Evolutionary conservation across 2,113 vertebrate species (phyloP).

Genomic region (Dendropsophus ebraccatus): DNA sequence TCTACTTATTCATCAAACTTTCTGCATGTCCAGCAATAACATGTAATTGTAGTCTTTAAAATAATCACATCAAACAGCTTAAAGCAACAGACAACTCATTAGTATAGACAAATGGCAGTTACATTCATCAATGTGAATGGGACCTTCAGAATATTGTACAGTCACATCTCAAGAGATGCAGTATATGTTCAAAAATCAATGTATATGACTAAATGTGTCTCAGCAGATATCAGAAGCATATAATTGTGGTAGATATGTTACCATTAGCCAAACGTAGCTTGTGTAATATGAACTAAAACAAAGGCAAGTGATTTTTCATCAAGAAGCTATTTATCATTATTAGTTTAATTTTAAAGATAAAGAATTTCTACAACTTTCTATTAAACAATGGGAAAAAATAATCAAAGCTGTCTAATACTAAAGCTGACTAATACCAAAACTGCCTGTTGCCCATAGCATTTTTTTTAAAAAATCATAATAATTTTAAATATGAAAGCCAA

Average conservation of each 20-base stretch:
- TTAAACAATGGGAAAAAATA: too few species aligned
- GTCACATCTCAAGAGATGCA: neutral
- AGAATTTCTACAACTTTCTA: too few species aligned
- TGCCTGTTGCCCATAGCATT: too few species aligned
- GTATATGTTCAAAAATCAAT: slow-evolving; percentile 23
- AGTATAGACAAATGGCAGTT: slow-evolving; percentile 10
- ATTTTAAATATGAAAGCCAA: too few species aligned
- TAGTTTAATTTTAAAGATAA: too few species aligned
- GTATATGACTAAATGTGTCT: neutral
- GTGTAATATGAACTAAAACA: too few species aligned
- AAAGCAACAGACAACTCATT: slow-evolving; percentile 7
- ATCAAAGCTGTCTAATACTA: too few species aligned
- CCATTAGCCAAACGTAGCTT: too few species aligned
- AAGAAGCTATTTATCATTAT: too few species aligned
- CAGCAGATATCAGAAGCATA: neutral
- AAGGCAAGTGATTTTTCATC: too few species aligned
- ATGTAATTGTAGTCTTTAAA: slow-evolving; percentile 18
- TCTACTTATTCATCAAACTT: slow-evolving; percentile 26
- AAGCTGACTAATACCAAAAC: too few species aligned
- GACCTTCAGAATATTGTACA: slow-evolving; percentile 15
- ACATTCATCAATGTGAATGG: slow-evolving; percentile 19
- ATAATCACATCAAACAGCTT: slow-evolving; percentile 1
- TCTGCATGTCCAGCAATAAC: slow-evolving; percentile 9
- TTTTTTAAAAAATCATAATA: too few species aligned
- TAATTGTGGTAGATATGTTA: neutral